Percentiles rank a stretch among this genome's conserved stretches.
These are phyloP conservation scores for Idaea straminata DNA, from an alignment of 2,888 invertebrate genomes.

Conservation along the genomic window DNA sequence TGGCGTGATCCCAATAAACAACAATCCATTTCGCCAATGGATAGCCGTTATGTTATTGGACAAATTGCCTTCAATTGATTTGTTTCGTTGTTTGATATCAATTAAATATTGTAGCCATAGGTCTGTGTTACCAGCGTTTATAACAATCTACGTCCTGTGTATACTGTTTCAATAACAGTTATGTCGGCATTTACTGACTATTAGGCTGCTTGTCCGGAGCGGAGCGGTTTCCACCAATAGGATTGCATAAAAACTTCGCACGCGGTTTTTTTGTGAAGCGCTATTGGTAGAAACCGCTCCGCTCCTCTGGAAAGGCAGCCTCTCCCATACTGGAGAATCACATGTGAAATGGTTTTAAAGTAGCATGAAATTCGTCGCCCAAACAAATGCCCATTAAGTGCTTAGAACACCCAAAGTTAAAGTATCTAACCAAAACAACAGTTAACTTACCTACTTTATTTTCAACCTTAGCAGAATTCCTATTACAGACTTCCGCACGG, in stretches of 20 bases:
- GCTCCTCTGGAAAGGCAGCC: too few species aligned
- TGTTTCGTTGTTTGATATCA: not conserved
- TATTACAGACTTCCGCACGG: not conserved
- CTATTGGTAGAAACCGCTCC: too few species aligned
- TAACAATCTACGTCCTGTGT: too few species aligned
- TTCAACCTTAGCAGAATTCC: not conserved
- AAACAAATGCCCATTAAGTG: not conserved
- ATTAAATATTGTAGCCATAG: not conserved
- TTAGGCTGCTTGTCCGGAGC: too few species aligned
- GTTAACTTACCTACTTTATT: not conserved
- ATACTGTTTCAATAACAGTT: too few species aligned
- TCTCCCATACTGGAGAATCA: not conserved
- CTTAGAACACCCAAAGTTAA: not conserved
- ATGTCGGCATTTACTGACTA: too few species aligned
- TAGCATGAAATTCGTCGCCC: not conserved
- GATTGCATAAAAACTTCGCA: too few species aligned
- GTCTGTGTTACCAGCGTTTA: too few species aligned
- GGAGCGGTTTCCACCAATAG: too few species aligned
- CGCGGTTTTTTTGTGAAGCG: too few species aligned
- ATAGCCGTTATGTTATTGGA: not conserved
- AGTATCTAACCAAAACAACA: not conserved
- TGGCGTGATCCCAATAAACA: not conserved
- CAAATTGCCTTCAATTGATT: not conserved
- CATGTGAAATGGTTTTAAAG: not conserved
- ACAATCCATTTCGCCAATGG: not conserved